phyloP scores from a whole-genome alignment of 2,797 vertebrate species.

The Lacerta viridis region DNA sequence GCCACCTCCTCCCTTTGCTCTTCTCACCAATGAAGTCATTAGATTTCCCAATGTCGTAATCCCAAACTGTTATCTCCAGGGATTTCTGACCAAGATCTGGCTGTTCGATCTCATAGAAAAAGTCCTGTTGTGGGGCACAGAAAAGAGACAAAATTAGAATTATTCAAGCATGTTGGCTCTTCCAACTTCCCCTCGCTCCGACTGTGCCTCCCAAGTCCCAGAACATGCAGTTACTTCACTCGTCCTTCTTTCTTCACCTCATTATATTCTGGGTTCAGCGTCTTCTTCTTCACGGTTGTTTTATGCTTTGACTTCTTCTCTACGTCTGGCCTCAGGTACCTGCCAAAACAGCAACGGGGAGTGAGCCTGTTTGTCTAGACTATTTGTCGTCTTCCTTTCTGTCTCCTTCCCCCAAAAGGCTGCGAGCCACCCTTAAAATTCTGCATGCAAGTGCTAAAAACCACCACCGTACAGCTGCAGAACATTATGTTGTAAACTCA shows the following conservation, averaged over 20 bases:
- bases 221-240: background rate
- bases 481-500: background rate
- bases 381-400: background rate
- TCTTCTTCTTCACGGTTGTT: conserved; percentile 91
- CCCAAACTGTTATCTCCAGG: conserved; percentile 92
- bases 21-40: conserved; percentile 91
- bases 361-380: background rate
- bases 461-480: background rate
- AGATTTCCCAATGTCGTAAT: conserved; percentile 91
- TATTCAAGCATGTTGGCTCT: background rate
- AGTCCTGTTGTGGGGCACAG: conserved; percentile 80
- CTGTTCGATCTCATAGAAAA: conserved; percentile 91
- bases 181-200: no score
- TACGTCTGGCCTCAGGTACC: conserved; percentile 90
- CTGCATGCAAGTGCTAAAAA: background rate
- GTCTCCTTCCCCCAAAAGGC: background rate
- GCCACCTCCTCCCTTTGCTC: background rate
- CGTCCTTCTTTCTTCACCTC: conserved; percentile 78
- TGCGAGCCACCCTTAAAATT: background rate
- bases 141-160: background rate
- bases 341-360: conserved; percentile 57
- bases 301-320: conserved; percentile 93
- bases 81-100: conserved; percentile 86
- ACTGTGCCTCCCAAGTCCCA: background rate
- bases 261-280: conserved; percentile 92